Conservation (phyloP, 2,888 invertebrate genomes). For the Teleiodes luculella region DNA sequence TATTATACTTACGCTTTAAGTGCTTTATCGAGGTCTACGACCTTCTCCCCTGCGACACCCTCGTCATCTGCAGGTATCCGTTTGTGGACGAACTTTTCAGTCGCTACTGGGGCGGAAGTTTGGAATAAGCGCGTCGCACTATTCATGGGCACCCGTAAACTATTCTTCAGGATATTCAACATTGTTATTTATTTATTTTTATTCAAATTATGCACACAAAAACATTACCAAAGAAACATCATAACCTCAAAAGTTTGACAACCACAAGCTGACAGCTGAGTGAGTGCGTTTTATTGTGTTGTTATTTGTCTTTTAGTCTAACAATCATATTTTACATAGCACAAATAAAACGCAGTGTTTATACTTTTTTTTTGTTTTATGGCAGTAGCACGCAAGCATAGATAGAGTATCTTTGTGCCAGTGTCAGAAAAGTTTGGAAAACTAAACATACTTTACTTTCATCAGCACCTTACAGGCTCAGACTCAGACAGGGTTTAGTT, state of each 20-base stretch:
- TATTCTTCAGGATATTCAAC: slow-evolving; percentile 51
- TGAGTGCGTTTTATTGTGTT: no score
- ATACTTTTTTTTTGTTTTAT: no score
- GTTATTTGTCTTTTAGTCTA: no score
- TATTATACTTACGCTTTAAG: slow-evolving; percentile 74
- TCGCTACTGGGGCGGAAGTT: slow-evolving; percentile 44
- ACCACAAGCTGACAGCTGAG: no score
- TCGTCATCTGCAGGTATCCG: slow-evolving; percentile 80
- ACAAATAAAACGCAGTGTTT: no score
- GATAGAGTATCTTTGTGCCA: no score
- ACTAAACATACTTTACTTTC: no score
- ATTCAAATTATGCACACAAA: neutral
- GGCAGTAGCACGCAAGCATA: no score
- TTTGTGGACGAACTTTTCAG: slow-evolving; percentile 66
- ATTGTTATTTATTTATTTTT: slow-evolving; percentile 28
- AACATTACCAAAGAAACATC: neutral
- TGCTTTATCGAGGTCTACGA: slow-evolving; percentile 83
- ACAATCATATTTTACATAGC: no score
- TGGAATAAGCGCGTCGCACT: slow-evolving; percentile 49
- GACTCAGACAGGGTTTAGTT: no score
- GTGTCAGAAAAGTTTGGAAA: no score
- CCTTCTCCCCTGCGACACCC: slow-evolving; percentile 87
- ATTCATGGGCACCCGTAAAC: slow-evolving; percentile 39
- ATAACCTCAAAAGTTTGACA: slow-evolving; percentile 15
- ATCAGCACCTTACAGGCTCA: no score